Evolutionary conservation across 1,140 invertebrate genomes (phyloP), one percentile per base, ranked within the genome.

Genomic region (Palaemon carinicauda): DNA sequence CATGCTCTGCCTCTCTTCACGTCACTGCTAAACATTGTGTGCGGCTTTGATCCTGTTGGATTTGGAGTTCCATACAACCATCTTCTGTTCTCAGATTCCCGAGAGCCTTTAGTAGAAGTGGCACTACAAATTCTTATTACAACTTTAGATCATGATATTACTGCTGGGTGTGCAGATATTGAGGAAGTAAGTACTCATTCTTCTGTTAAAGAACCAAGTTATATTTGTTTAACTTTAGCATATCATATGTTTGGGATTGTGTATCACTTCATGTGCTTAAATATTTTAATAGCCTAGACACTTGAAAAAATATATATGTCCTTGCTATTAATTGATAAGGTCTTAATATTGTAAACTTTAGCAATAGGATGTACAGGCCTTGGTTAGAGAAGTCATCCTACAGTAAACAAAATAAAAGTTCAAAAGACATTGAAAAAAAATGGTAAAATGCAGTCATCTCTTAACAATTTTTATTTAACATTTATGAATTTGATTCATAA

Each of bases 1-100:
- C 98, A 99, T 93, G 98, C 98, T 10, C 92, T 99, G 77, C 98
- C 99, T 0, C 94, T 99, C 91, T 99, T 99, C 91, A 99, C 99
- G 0, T 99, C 98, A 0, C 93, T 99, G 1, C 91, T 99, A 85
- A 99, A 99, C 92, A 96, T 97, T 2, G 96, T 99, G 21, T 99
- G 97, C 92, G 95, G 97, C 0, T 99, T 99, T 91, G 97, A 99
- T 93, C 98, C 98, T 0, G 96, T 98, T 33, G 98, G 98, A 5
- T 94, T 98, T 88, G 98, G 98, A 3, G 93, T 99, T 56, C 99
- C 99, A 0, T 99, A 99, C 92, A 99, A 99, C 92, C 98, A 99
- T 92, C 93, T 99, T 33, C 91, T 99, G 82, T 99, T 99, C 90
- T 94, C 94, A n/a, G 98, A 99, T 92, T 96, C 96, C 0, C 92